These are phyloP conservation scores for Contarinia nasturtii DNA, from an alignment of 1,140 invertebrate genomes.

Conservation along the genomic window DNA sequence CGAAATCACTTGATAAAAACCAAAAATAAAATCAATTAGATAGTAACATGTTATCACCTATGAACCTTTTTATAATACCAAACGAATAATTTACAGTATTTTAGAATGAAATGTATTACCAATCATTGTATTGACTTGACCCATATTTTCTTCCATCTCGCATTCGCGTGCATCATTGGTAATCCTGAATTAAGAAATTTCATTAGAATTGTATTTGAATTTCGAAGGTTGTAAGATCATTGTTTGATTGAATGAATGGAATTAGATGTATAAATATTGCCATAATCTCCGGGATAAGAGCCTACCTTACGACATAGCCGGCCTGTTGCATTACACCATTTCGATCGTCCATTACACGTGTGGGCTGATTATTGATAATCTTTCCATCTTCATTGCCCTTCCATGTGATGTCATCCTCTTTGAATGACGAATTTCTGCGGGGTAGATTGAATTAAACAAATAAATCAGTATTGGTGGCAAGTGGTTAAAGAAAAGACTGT, in stretches of 20 bases:
- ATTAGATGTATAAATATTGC: no score
- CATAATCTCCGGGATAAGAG: not conserved
- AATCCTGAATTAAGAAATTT: constrained; percentile 27
- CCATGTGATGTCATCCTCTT: constrained; percentile 97
- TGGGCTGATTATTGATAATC: constrained; percentile 93
- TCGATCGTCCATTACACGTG: constrained; percentile 88
- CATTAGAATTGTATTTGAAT: not conserved
- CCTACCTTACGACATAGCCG: constrained; percentile 78
- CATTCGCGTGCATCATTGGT: constrained; percentile 76
- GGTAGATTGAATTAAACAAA: not conserved
- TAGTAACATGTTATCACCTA: no score
- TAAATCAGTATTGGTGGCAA: constrained; percentile 1
- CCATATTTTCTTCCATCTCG: constrained; percentile 88
- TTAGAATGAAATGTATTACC: constrained; percentile 26
- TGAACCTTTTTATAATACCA: no score
- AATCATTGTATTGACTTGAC: constrained; percentile 90
- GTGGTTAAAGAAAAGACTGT: not conserved
- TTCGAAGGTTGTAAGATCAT: no score
- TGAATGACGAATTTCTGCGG: constrained; percentile 46
- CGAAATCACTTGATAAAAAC: no score
- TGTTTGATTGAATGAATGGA: not conserved
- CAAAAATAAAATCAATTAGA: no score
- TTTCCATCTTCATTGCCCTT: constrained; percentile 97
- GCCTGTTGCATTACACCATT: constrained; percentile 77
- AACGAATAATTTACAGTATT: no score